A percentile compares a stretch with the other conserved stretches of the same genome.
Evolutionary conservation across 2,113 vertebrate genomes (phyloP).

Genomic region (Myodes glareolus): DNA sequence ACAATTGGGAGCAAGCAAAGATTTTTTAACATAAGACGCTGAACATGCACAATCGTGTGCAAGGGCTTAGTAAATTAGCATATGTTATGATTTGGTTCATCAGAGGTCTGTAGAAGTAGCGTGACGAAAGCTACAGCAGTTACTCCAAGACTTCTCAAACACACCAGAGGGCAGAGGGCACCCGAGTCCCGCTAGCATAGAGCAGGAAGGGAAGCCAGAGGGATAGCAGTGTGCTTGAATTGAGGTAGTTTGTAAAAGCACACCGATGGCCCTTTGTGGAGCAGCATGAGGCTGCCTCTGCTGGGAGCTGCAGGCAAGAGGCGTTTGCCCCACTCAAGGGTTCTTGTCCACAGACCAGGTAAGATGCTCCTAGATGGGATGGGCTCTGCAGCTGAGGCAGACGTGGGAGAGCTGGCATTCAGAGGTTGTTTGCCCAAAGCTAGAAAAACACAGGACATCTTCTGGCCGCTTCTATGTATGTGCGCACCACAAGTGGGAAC

Average conservation of each 20-base stretch:
- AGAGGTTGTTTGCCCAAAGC: background rate
- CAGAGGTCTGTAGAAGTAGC: background rate
- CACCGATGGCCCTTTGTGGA: background rate
- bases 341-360: background rate
- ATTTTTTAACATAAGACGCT: background rate
- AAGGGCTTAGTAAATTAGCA: background rate
- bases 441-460: background rate
- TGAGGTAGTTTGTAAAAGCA: background rate
- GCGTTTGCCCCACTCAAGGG: background rate
- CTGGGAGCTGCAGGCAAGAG: background rate
- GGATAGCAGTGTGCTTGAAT: background rate
- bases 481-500: fast-evolving
- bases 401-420: background rate
- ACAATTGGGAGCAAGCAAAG: background rate
- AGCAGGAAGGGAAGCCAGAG: background rate
- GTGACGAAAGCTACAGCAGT: background rate
- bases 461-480: background rate
- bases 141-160: background rate
- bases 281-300: background rate
- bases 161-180: background rate
- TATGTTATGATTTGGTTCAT: background rate
- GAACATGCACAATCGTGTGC: background rate
- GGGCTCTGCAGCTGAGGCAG: background rate
- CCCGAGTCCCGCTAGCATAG: background rate
- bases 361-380: background rate